Evolutionary conservation across 2,888 invertebrate species (phyloP).

Genomic region (Hyppa rectilinea): DNA sequence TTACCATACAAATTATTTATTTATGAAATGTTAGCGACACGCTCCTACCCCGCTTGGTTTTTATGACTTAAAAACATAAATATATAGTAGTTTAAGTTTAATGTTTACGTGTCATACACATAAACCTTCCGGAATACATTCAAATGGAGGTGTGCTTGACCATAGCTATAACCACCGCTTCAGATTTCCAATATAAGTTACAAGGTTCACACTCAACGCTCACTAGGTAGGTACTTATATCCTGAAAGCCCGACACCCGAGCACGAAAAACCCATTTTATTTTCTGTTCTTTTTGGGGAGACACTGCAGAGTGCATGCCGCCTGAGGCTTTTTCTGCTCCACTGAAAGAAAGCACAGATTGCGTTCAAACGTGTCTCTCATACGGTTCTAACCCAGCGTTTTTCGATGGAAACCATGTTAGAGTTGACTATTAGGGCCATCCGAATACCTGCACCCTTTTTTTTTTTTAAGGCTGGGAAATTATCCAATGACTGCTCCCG

Average conservation of each 20-base stretch:
- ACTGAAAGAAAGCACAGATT: conserved; percentile 19
- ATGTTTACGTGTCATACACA: not conserved
- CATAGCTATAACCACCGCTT: not conserved
- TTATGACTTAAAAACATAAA: not conserved
- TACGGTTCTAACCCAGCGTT: not conserved
- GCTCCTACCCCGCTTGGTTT: not conserved
- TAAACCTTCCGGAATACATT: not conserved
- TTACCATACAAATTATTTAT: not conserved
- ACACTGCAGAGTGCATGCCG: conserved; percentile 34
- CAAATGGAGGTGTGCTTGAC: too few species aligned
- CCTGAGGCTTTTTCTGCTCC: conserved; percentile 35
- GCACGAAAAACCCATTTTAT: conserved; percentile 37
- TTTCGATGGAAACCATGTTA: not conserved
- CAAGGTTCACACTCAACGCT: not conserved
- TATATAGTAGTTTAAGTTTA: too few species aligned
- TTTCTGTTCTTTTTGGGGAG: conserved; percentile 25
- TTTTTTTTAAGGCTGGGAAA: too few species aligned
- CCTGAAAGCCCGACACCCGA: conserved; percentile 20
- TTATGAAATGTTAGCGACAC: not conserved
- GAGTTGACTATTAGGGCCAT: not conserved
- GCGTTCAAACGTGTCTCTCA: not conserved
- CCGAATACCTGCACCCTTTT: not conserved
- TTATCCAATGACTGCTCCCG: too few species aligned
- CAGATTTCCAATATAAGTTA: conserved; percentile 3
- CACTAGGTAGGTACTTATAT: too few species aligned